Percentiles rank a stretch among this genome's conserved stretches.
These are phyloP conservation scores for Temnothorax nylanderi DNA, from an alignment of 1,140 invertebrate species.

Conservation along the genomic window DNA sequence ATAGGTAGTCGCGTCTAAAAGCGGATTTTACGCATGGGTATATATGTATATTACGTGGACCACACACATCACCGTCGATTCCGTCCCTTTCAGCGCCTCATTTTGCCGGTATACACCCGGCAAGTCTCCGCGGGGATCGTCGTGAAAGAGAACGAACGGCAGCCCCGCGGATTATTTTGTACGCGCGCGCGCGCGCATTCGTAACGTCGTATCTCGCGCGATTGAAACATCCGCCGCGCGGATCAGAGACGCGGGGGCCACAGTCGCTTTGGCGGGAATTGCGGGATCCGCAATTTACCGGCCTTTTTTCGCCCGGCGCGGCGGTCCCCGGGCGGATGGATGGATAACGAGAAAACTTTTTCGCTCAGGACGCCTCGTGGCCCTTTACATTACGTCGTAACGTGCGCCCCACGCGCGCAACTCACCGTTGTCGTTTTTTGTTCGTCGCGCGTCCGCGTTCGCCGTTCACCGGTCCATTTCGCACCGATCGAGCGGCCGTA, in stretches of 20 bases:
- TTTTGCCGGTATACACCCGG: background rate
- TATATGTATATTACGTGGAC: background rate
- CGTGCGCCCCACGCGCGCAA: constrained; percentile 44
- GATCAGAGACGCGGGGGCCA: constrained; percentile 29
- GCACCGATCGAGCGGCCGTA: constrained; percentile 64
- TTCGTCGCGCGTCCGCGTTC: background rate
- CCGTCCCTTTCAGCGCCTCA: background rate
- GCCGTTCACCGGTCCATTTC: constrained; percentile 63
- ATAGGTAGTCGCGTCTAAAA: background rate
- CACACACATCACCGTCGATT: background rate
- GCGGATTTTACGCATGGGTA: background rate
- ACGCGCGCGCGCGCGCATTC: no score
- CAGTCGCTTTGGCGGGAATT: constrained; percentile 64
- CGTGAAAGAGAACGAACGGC: background rate
- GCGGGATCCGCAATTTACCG: constrained; percentile 68
- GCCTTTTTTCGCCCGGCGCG: constrained; percentile 59
- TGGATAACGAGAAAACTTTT: constrained; percentile 76
- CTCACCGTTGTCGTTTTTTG: constrained; percentile 56
- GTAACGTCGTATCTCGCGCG: constrained; percentile 19
- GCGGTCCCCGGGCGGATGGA: constrained; percentile 64
- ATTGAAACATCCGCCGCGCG: constrained; percentile 55
- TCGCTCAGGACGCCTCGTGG: constrained; percentile 69
- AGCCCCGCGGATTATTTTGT: constrained; percentile 10
- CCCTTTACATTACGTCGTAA: constrained; percentile 71
- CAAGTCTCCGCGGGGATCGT: no score